Evolutionary conservation across 2,113 vertebrate genomes (phyloP).

Genomic region (Hyaena hyaena): DNA sequence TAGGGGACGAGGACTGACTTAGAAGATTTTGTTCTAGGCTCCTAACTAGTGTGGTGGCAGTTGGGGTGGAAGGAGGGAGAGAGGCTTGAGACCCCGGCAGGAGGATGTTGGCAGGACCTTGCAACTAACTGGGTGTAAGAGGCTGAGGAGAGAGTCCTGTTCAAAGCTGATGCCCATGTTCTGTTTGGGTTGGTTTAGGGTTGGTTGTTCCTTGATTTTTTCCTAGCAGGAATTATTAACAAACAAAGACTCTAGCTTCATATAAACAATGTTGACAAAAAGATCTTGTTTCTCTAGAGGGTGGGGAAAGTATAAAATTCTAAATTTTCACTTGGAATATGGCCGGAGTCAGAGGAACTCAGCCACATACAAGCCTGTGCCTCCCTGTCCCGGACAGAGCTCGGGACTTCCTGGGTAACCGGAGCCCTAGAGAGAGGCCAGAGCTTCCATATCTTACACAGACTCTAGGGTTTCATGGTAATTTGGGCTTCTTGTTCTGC

Average conservation of each 20-base stretch:
- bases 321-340: background rate
- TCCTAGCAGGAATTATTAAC: background rate
- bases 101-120: background rate
- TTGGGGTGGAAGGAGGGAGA: background rate
- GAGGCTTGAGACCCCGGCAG: background rate
- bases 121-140: background rate
- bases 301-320: background rate
- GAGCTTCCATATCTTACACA: background rate
- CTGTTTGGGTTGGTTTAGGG: background rate
- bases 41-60: background rate
- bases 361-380: too few species aligned
- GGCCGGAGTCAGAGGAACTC: background rate
- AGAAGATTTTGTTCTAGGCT: background rate
- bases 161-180: background rate
- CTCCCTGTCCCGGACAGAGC: background rate
- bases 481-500: background rate
- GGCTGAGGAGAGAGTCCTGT: background rate
- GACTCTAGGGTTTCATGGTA: background rate
- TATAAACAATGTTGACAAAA: background rate
- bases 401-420: background rate
- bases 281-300: background rate
- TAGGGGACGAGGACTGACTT: background rate
- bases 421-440: background rate
- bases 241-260: conserved; percentile 32
- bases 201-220: conserved; percentile 10